Conservation (phyloP, 1,140 invertebrate species). For the Andrena cerasifolii region DNA sequence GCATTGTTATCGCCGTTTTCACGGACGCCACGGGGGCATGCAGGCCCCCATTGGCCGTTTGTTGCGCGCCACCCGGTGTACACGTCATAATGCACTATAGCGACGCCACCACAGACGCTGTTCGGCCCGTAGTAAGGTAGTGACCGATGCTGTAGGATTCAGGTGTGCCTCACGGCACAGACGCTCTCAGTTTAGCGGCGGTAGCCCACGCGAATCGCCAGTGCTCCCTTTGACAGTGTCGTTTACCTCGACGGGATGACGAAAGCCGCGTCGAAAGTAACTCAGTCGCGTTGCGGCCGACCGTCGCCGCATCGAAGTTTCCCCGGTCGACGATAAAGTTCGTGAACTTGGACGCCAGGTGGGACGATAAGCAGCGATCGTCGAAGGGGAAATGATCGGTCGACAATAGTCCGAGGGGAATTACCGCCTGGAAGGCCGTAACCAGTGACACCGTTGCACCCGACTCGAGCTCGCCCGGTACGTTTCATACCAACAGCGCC, state of each 20-base stretch:
- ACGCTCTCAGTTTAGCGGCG: constrained; percentile 68
- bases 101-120: constrained; percentile 48
- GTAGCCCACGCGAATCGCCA: constrained; percentile 71
- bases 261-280: constrained; percentile 3
- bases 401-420: neutral
- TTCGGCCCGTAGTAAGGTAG: constrained; percentile 57
- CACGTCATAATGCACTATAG: constrained; percentile 46
- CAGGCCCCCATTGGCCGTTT: neutral
- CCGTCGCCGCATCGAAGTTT: neutral
- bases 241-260: constrained; percentile 45
- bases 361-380: neutral
- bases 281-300: neutral
- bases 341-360: constrained; percentile 26
- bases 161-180: constrained; percentile 59
- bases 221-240: constrained; percentile 34
- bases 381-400: neutral
- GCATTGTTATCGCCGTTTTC: constrained; percentile 24
- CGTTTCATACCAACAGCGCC: neutral
- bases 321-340: neutral
- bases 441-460: neutral
- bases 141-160: constrained; percentile 63
- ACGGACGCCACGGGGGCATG: neutral
- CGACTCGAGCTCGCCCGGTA: neutral
- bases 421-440: neutral
- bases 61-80: constrained; percentile 51